phyloP scores from a whole-genome alignment of 2,113 vertebrate genomes.

The Zeus faber region DNA sequence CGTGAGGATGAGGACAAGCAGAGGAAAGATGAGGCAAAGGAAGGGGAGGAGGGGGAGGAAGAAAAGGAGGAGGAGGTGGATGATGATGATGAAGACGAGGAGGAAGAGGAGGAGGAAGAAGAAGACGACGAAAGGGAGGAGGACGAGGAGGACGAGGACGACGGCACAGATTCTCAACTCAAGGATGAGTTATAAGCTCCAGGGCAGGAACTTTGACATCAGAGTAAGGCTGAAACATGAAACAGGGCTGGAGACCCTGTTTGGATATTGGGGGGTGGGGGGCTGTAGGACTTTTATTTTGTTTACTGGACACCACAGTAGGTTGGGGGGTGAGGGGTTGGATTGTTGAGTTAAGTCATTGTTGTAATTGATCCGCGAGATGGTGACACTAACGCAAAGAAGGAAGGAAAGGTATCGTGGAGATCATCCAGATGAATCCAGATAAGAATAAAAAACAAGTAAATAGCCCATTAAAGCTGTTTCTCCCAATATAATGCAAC shows the following conservation, averaged over 20 bases:
- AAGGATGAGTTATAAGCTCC: slow-evolving; percentile 79
- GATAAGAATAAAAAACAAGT: too few species aligned
- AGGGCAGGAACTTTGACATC: slow-evolving; percentile 34
- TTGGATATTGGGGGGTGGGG: slow-evolving; percentile 37
- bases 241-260: slow-evolving; percentile 37
- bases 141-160: slow-evolving; percentile 59
- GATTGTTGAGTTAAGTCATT: not conserved
- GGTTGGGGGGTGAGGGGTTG: not conserved
- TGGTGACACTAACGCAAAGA: slow-evolving; percentile 13
- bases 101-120: slow-evolving; percentile 55
- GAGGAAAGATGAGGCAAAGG: slow-evolving; percentile 39
- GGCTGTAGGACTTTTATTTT: slow-evolving; percentile 42
- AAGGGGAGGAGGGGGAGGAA: slow-evolving; percentile 59
- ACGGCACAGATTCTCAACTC: slow-evolving; percentile 69
- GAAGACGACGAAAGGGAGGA: slow-evolving; percentile 53
- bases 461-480: slow-evolving; percentile 12
- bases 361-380: slow-evolving; percentile 10
- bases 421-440: slow-evolving; percentile 19
- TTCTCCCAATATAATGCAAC: not conserved
- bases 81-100: slow-evolving; percentile 48
- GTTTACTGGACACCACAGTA: slow-evolving; percentile 51
- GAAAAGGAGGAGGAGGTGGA: slow-evolving; percentile 63
- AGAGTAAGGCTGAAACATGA: too few species aligned
- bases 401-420: too few species aligned
- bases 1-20: slow-evolving; percentile 59